These are phyloP conservation scores for Tiliqua scincoides DNA, from an alignment of 2,113 vertebrate genomes.

Conservation along the genomic window DNA sequence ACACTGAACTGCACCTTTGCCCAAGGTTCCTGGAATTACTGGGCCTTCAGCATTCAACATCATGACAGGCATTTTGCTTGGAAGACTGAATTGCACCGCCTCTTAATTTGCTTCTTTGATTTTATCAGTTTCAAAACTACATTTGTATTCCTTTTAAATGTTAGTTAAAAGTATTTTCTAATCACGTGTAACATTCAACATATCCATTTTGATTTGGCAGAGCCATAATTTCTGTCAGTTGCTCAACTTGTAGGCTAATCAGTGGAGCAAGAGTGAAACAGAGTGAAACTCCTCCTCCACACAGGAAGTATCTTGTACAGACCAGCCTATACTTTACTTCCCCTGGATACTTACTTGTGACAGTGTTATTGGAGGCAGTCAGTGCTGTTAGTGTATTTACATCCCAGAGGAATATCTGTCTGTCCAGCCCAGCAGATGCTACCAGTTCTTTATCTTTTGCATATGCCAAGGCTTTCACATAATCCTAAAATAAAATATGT, in stretches of 20 bases:
- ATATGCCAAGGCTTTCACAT: slow-evolving; percentile 97
- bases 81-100: not conserved
- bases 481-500: slow-evolving; percentile 82
- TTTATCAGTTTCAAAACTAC: not conserved
- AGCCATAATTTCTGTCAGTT: not conserved
- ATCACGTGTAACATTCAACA: not conserved
- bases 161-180: not conserved
- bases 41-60: not conserved
- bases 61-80: not conserved
- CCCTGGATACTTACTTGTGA: slow-evolving; percentile 89
- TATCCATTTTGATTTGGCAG: not conserved
- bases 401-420: slow-evolving; percentile 99
- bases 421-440: slow-evolving; percentile 95
- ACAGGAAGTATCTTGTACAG: not conserved
- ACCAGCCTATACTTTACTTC: not conserved
- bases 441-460: slow-evolving; percentile 98
- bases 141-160: not conserved
- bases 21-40: not conserved
- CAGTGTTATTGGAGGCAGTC: slow-evolving; percentile 99
- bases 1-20: not conserved
- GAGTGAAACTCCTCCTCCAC: not conserved
- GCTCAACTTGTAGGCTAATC: no score
- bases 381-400: slow-evolving; percentile 98
- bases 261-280: no score
- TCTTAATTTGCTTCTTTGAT: not conserved